Percentiles rank a stretch among this genome's conserved stretches.
Evolutionary conservation across 2,888 invertebrate species (phyloP).

Genomic region (Antheraea yamamai): DNA sequence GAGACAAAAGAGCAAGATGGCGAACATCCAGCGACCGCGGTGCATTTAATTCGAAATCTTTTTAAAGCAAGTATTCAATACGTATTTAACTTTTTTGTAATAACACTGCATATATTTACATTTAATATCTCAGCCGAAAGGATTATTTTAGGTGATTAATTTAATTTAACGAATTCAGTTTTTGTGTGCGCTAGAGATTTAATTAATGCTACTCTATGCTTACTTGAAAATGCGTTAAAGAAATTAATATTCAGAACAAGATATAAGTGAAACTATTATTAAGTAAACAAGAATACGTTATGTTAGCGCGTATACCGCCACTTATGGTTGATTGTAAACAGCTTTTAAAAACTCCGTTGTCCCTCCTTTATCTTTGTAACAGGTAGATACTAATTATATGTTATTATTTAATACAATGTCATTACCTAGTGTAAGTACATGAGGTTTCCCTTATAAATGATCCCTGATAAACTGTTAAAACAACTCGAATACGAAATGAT

Average conservation of each 20-base stretch:
- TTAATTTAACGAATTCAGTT: no score
- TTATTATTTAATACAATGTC: slow-evolving; percentile 79
- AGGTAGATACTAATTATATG: slow-evolving; percentile 77
- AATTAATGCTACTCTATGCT: not conserved
- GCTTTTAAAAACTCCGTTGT: slow-evolving; percentile 76
- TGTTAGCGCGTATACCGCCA: slow-evolving; percentile 58
- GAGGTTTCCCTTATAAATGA: slow-evolving; percentile 58
- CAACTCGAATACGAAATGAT: slow-evolving; percentile 53
- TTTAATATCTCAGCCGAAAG: no score
- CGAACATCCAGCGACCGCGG: no score
- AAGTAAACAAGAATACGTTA: slow-evolving; percentile 13
- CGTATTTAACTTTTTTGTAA: no score
- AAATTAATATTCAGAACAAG: not conserved
- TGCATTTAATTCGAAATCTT: no score
- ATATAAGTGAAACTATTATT: not conserved
- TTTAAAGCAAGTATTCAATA: no score
- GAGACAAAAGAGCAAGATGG: no score
- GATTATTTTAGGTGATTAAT: no score
- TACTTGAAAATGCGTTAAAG: not conserved
- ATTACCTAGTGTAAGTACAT: slow-evolving; percentile 60
- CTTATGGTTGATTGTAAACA: slow-evolving; percentile 75
- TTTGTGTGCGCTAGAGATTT: not conserved
- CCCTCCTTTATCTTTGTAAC: slow-evolving; percentile 74
- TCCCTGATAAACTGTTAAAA: slow-evolving; percentile 61
- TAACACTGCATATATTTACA: no score